These are phyloP conservation scores for Hartigia nigra DNA, from an alignment of 2,888 invertebrate species.

Conservation along the genomic window DNA sequence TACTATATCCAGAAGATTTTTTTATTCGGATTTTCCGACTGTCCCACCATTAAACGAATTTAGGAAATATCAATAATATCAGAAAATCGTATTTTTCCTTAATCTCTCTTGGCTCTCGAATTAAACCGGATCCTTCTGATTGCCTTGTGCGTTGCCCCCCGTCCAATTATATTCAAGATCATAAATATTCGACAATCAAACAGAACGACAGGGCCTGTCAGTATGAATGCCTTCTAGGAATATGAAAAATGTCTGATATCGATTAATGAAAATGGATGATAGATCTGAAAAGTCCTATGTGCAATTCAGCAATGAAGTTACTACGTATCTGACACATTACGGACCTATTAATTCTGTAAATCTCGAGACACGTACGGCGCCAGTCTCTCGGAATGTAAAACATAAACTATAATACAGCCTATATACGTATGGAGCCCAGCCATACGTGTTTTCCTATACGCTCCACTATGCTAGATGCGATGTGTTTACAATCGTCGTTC, in stretches of 20 bases:
- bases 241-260: not conserved
- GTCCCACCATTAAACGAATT: not conserved
- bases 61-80: not conserved
- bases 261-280: not conserved
- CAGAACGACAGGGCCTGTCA: not conserved
- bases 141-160: not conserved
- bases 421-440: not conserved
- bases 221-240: not conserved
- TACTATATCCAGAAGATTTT: not conserved
- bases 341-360: slow-evolving; percentile 29
- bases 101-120: not conserved
- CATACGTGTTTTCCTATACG: not conserved
- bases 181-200: not conserved
- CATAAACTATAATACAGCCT: slow-evolving; percentile 25
- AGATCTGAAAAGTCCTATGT: not conserved
- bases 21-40: not conserved
- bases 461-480: slow-evolving; percentile 1
- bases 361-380: slow-evolving; percentile 24
- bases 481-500: slow-evolving; percentile 17
- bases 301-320: slow-evolving; percentile 11
- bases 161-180: not conserved
- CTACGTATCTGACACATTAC: slow-evolving; percentile 21
- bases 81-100: not conserved
- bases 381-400: slow-evolving; percentile 29
- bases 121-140: no score